phyloP scores from a whole-genome alignment of 2,113 vertebrate genomes.

The Xiphophorus maculatus region DNA sequence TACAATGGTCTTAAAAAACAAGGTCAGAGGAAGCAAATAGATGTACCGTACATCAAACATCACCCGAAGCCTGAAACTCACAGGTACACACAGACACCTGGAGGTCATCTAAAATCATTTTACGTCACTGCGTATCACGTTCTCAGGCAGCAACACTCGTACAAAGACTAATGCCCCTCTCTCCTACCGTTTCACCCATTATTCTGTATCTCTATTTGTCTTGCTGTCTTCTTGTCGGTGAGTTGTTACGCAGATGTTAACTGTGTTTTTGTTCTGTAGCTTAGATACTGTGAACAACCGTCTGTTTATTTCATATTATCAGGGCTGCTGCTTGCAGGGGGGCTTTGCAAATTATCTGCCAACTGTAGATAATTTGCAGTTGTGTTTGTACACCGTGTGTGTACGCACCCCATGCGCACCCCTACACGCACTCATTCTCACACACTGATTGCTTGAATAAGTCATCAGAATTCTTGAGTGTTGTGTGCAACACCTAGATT shows the following conservation, averaged over 20 bases:
- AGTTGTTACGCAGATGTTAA: slow-evolving; percentile 41
- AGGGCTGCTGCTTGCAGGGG: neutral
- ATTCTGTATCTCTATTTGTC: slow-evolving; percentile 27
- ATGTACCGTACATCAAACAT: neutral
- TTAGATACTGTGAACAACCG: slow-evolving; percentile 33
- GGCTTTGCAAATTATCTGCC: slow-evolving; percentile 19
- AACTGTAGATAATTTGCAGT: slow-evolving; percentile 15
- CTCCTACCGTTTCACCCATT: neutral
- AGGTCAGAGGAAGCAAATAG: slow-evolving; percentile 37
- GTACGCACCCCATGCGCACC: neutral
- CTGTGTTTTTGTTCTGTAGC: slow-evolving; percentile 40
- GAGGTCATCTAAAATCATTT: slow-evolving; percentile 3
- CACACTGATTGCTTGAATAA: neutral
- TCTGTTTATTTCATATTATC: slow-evolving; percentile 39
- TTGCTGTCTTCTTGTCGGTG: slow-evolving; percentile 25
- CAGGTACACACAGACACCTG: slow-evolving; percentile 4
- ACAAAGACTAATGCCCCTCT: slow-evolving; percentile 10
- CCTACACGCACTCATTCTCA: neutral
- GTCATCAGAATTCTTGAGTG: slow-evolving; percentile 1
- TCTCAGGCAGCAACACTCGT: neutral
- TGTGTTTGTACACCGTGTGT: slow-evolving; percentile 5
- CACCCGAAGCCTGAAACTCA: slow-evolving; percentile 9
- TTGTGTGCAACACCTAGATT: slow-evolving; percentile 6
- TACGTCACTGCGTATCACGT: neutral
- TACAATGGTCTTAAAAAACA: slow-evolving; percentile 28